Percentiles rank a stretch among this genome's conserved stretches.
phyloP scores from a whole-genome alignment of 2,888 invertebrate genomes.

The Daptonema setosum region DNA sequence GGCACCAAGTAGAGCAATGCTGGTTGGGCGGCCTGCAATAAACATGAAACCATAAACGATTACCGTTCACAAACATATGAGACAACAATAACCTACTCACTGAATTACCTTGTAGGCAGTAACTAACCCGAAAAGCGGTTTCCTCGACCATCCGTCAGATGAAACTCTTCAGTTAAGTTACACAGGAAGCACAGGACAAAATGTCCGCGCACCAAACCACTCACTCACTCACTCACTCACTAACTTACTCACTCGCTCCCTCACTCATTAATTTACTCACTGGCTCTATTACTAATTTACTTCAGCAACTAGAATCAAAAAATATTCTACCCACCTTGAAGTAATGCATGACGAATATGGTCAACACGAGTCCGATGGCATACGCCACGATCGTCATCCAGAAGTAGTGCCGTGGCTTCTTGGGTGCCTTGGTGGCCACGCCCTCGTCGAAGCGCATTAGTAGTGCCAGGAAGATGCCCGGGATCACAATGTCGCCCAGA shows the following conservation, averaged over 20 bases:
- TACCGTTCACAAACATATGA: not conserved
- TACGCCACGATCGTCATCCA: conserved; percentile 75
- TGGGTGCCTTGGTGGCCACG: not conserved
- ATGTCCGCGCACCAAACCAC: too few species aligned
- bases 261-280: too few species aligned
- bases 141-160: too few species aligned
- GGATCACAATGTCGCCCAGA: conserved; percentile 93
- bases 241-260: too few species aligned
- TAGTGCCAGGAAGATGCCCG: conserved; percentile 93
- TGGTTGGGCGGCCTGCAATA: conserved; percentile 44
- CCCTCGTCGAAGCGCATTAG: conserved; percentile 62
- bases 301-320: too few species aligned
- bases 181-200: too few species aligned
- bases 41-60: not conserved
- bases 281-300: too few species aligned
- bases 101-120: too few species aligned
- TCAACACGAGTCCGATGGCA: conserved; percentile 68
- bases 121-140: too few species aligned
- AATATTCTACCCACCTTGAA: conserved; percentile 61
- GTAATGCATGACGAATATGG: conserved; percentile 89
- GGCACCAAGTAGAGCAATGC: conserved; percentile 90
- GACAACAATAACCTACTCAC: too few species aligned
- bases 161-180: too few species aligned
- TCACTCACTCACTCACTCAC: too few species aligned
- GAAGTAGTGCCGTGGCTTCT: conserved; percentile 38